phyloP scores from a whole-genome alignment of 2,888 invertebrate species.

The Tipula confusa region DNA sequence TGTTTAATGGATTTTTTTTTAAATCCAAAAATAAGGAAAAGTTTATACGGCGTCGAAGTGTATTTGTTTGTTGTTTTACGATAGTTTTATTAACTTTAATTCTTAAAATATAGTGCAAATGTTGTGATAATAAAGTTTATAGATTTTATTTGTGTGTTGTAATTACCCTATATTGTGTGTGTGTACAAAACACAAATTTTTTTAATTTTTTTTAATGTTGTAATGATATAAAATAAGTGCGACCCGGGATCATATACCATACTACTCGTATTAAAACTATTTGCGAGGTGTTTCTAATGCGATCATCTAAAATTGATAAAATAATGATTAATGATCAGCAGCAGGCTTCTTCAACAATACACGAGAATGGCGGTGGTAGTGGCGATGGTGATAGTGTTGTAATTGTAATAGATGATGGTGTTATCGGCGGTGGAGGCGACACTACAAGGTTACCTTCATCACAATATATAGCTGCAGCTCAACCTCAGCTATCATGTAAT shows the following conservation, averaged over 20 bases:
- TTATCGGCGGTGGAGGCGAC: neutral
- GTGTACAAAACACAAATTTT: neutral
- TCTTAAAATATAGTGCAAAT: constrained; percentile 4
- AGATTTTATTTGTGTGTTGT: neutral
- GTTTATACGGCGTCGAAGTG: neutral
- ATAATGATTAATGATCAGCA: neutral
- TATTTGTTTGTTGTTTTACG: neutral
- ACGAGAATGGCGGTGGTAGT: neutral
- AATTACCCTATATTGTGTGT: neutral
- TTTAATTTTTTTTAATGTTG: neutral
- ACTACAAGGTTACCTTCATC: neutral
- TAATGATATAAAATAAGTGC: neutral
- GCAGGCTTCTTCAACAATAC: neutral
- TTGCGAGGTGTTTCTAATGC: neutral
- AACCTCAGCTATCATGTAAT: neutral
- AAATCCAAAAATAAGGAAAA: neutral
- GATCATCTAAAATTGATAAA: neutral
- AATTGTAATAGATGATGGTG: neutral
- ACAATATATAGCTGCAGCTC: neutral
- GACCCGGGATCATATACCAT: neutral
- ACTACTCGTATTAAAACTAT: neutral
- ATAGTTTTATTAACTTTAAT: neutral
- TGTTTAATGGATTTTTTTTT: neutral
- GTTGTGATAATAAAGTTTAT: neutral
- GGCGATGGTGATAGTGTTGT: too few species aligned